These are phyloP conservation scores for Prionchulus punctatus DNA, from an alignment of 2,888 invertebrate genomes.

Conservation along the genomic window DNA sequence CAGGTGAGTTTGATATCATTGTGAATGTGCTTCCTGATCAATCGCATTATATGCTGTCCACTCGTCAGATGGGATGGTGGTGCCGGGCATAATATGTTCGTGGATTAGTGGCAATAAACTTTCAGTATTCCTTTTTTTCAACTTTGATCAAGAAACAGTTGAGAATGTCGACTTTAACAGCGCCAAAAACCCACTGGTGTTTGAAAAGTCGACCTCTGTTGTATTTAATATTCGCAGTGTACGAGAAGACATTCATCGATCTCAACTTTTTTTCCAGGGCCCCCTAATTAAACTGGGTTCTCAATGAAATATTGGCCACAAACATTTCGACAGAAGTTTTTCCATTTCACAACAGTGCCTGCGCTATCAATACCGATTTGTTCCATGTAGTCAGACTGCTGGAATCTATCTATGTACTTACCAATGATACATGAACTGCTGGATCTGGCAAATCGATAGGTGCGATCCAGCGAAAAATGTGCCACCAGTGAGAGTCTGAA, in stretches of 20 bases:
- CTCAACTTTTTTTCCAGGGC: neutral
- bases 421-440: neutral
- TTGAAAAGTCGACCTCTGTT: too few relatives aligned
- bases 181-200: too few relatives aligned
- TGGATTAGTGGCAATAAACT: too few relatives aligned
- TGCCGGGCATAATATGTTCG: too few relatives aligned
- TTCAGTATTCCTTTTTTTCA: too few relatives aligned
- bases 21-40: too few relatives aligned
- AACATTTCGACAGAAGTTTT: neutral
- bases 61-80: too few relatives aligned
- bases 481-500: neutral
- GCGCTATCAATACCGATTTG: neutral
- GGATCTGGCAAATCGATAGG: neutral
- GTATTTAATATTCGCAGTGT: too few relatives aligned
- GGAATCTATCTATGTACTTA: neutral
- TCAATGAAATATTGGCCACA: constrained; percentile 1
- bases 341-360: neutral
- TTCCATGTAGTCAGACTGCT: neutral
- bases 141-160: too few relatives aligned
- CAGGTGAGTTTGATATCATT: too few relatives aligned
- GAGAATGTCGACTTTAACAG: too few relatives aligned
- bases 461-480: neutral
- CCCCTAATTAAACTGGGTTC: neutral
- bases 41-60: too few relatives aligned
- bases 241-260: neutral